A percentile compares a stretch with the other conserved stretches of the same genome.
These are phyloP conservation scores for Pseudotriccus pelzelni DNA, from an alignment of 2,797 vertebrate genomes.

Conservation along the genomic window DNA sequence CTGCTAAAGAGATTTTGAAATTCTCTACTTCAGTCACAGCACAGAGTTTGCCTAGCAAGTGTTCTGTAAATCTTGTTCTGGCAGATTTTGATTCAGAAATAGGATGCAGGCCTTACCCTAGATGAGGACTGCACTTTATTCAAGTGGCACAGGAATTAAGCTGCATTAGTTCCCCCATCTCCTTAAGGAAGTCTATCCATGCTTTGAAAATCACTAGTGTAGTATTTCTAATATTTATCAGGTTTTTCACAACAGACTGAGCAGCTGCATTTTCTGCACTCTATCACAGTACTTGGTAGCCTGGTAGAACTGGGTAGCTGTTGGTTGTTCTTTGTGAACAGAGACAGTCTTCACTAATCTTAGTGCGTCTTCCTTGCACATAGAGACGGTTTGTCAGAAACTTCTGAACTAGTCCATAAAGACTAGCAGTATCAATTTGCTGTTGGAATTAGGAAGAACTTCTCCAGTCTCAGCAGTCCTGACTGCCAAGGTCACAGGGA, in stretches of 20 bases:
- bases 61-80: neutral
- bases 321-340: neutral
- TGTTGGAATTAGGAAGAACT: neutral
- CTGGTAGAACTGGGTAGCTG: neutral
- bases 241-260: neutral
- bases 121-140: neutral
- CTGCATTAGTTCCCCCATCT: neutral
- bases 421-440: neutral
- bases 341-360: neutral
- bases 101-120: neutral
- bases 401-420: neutral
- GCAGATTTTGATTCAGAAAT: neutral
- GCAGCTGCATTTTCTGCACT: neutral
- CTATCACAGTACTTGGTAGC: neutral
- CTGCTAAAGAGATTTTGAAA: neutral
- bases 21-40: neutral
- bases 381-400: neutral
- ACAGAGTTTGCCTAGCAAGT: neutral
- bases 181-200: neutral
- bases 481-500: neutral
- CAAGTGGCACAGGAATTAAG: neutral
- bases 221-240: neutral
- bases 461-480: neutral
- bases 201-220: neutral
- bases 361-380: neutral